A percentile compares a stretch with the other conserved stretches of the same genome.
phyloP scores from a whole-genome alignment of 2,888 invertebrate genomes.

The Kuschelorhynchus macadamiae region DNA sequence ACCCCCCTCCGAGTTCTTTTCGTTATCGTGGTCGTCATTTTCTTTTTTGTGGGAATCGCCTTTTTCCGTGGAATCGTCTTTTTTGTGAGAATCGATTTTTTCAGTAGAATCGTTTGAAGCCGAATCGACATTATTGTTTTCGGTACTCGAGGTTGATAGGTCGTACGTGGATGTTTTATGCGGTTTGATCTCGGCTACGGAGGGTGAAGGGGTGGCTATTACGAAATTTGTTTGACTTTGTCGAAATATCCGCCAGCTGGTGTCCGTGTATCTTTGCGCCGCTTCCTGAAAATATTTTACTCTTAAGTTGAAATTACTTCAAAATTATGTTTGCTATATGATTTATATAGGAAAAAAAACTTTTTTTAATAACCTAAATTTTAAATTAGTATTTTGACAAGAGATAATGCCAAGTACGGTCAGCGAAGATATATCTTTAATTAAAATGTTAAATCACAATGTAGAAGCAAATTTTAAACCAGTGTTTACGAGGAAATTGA shows the following conservation, averaged over 20 bases:
- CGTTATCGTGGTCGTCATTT: too few relatives aligned
- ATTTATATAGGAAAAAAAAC: too few relatives aligned
- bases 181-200: conserved; percentile 20
- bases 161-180: conserved; percentile 36
- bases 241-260: conserved; percentile 81
- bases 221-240: conserved; percentile 64
- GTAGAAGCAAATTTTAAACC: too few relatives aligned
- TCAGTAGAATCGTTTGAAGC: conserved; percentile 26
- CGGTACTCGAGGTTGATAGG: conserved; percentile 25
- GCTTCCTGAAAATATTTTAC: conserved; percentile 71
- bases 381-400: too few relatives aligned
- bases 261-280: conserved; percentile 80
- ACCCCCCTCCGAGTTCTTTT: conserved; percentile 25
- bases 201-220: conserved; percentile 8
- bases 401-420: too few relatives aligned
- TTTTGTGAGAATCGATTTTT: conserved; percentile 23
- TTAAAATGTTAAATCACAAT: too few relatives aligned
- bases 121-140: conserved; percentile 35
- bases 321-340: neutral
- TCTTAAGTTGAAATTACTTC: neutral
- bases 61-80: conserved; percentile 21
- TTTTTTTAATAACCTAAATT: too few relatives aligned
- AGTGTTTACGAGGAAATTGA: too few relatives aligned
- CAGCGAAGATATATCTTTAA: too few relatives aligned
- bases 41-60: conserved; percentile 23